Conservation (phyloP, 35 echinoderm and acorn worm genomes). For the Apostichopus parvimensis region DNA sequence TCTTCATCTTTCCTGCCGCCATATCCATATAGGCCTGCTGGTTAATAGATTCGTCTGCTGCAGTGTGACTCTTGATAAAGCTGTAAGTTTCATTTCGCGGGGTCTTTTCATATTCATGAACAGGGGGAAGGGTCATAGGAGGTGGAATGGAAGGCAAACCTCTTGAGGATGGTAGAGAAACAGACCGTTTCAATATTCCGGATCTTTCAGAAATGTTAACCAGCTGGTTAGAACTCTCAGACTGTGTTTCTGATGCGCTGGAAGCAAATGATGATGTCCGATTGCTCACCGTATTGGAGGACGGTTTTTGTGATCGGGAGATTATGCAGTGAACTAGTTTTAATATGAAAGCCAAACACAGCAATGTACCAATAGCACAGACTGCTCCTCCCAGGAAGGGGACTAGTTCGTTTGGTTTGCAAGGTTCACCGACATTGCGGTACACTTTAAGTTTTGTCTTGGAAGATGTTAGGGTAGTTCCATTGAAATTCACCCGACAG, state of each 20-base stretch:
- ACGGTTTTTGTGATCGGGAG: not conserved
- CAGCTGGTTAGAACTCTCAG: not conserved
- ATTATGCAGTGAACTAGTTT: not conserved
- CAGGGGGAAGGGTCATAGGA: not conserved
- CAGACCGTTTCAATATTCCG: not conserved
- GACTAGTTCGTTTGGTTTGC: not conserved
- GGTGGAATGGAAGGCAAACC: constrained; percentile 16
- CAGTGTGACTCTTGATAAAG: constrained; percentile 17
- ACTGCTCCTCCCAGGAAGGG: not conserved
- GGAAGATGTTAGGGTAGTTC: not conserved
- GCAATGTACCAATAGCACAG: not conserved
- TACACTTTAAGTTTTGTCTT: not conserved
- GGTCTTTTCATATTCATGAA: constrained; percentile 10
- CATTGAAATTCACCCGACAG: not conserved
- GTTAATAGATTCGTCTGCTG: not conserved
- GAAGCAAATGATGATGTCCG: not conserved
- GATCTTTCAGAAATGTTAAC: not conserved
- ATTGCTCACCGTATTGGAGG: not conserved
- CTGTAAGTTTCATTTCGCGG: constrained; percentile 24
- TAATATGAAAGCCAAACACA: not conserved
- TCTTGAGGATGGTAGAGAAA: not conserved
- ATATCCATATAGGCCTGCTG: constrained; percentile 45
- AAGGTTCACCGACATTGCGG: not conserved
- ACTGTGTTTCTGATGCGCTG: not conserved
- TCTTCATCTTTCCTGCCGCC: constrained; percentile 5